phyloP scores from a whole-genome alignment of 2,888 invertebrate genomes.

The Notodonta dromedarius region DNA sequence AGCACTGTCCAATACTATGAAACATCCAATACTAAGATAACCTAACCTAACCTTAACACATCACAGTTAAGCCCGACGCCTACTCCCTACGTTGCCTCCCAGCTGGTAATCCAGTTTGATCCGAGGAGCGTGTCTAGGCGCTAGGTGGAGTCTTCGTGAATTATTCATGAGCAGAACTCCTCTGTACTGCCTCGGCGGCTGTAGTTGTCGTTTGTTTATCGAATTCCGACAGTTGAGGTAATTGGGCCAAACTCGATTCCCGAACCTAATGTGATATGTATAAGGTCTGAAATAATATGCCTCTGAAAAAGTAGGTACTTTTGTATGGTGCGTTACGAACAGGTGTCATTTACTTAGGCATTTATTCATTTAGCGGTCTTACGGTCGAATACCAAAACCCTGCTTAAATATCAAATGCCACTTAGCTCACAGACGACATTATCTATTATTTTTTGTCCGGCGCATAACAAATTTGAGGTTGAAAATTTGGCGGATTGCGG shows the following conservation, averaged over 20 bases:
- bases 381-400: no score
- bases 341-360: not conserved
- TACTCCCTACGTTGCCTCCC: not conserved
- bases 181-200: constrained; percentile 20
- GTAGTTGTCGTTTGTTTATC: constrained; percentile 28
- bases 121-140: constrained; percentile 27
- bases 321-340: not conserved
- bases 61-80: not conserved
- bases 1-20: not conserved
- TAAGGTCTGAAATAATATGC: not conserved
- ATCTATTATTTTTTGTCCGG: no score
- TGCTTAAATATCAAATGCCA: no score
- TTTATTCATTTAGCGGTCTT: no score
- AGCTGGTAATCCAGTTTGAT: constrained; percentile 35
- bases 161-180: constrained; percentile 31
- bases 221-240: constrained; percentile 30
- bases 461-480: no score
- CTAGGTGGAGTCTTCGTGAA: constrained; percentile 28
- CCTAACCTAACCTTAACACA: not conserved
- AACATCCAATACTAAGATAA: no score
- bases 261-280: constrained; percentile 7
- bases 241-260: constrained; percentile 27
- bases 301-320: not conserved
- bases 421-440: no score
- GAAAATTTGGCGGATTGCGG: no score